Evolutionary conservation across 2,113 vertebrate species (phyloP).

Genomic region (Conger conger): DNA sequence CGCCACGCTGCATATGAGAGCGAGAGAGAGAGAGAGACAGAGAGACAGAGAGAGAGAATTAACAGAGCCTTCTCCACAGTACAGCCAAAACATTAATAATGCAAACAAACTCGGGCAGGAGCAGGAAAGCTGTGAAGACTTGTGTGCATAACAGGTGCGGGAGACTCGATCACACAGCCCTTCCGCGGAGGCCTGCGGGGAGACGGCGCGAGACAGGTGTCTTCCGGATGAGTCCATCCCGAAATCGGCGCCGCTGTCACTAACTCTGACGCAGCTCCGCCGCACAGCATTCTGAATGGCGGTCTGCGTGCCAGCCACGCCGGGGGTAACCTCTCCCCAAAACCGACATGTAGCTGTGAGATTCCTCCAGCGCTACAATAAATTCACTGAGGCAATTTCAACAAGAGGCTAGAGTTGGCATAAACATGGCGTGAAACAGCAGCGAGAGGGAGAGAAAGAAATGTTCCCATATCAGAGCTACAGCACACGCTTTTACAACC

Average conservation of each 20-base stretch:
- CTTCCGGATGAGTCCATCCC: background rate
- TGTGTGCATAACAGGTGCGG: too few species aligned
- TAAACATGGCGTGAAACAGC: background rate
- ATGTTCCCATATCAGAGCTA: background rate
- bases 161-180: too few species aligned
- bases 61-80: background rate
- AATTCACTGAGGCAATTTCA: background rate
- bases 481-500: background rate
- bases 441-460: background rate
- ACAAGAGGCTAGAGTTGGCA: background rate
- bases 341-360: background rate
- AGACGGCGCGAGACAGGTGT: too few species aligned
- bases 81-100: too few species aligned
- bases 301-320: background rate
- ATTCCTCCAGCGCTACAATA: background rate
- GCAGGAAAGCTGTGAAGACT: too few species aligned
- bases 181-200: too few species aligned
- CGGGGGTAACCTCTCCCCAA: background rate
- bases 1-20: conserved; percentile 34
- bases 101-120: too few species aligned
- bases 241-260: background rate
- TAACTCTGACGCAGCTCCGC: background rate
- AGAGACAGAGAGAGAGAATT: too few species aligned
- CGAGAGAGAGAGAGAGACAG: conserved; percentile 1
- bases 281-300: background rate